Evolutionary conservation across 2,113 vertebrate genomes (phyloP).

Genomic region (Trogon melanurus): DNA sequence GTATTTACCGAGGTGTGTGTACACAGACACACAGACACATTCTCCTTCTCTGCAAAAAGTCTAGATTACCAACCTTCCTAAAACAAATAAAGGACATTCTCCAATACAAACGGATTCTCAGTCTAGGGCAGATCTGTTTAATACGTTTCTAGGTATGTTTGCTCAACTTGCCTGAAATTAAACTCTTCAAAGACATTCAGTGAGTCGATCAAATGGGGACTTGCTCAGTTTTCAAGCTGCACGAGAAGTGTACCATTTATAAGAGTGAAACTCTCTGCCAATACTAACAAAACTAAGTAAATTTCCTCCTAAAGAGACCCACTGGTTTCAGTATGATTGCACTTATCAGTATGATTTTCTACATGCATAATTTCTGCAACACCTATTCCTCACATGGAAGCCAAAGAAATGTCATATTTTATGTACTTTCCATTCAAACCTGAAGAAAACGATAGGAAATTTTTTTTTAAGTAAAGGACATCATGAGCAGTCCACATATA

Average conservation of each 20-base stretch:
- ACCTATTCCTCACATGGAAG: accelerated
- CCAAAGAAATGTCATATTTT: neutral
- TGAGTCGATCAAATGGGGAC: neutral
- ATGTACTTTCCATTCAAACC: neutral
- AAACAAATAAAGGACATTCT: neutral
- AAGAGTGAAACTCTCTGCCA: neutral
- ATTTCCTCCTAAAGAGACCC: neutral
- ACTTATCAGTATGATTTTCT: neutral
- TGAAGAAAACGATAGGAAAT: neutral
- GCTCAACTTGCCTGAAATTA: neutral
- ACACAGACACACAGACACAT: accelerated
- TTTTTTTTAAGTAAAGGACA: neutral
- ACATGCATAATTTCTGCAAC: neutral
- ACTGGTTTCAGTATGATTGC: neutral
- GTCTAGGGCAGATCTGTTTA: neutral
- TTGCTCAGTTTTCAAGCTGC: neutral
- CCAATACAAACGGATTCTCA: neutral
- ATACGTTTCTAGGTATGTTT: neutral
- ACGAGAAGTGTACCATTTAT: neutral
- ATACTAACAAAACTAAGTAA: neutral
- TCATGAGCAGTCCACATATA: neutral
- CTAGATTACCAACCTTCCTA: neutral
- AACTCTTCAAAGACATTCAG: neutral
- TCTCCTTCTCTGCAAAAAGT: neutral
- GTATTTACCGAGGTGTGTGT: accelerated